Evolutionary conservation across 1,140 invertebrate species (phyloP), one percentile per base, ranked within the genome.

Genomic region (Anadara kagoshimensis): DNA sequence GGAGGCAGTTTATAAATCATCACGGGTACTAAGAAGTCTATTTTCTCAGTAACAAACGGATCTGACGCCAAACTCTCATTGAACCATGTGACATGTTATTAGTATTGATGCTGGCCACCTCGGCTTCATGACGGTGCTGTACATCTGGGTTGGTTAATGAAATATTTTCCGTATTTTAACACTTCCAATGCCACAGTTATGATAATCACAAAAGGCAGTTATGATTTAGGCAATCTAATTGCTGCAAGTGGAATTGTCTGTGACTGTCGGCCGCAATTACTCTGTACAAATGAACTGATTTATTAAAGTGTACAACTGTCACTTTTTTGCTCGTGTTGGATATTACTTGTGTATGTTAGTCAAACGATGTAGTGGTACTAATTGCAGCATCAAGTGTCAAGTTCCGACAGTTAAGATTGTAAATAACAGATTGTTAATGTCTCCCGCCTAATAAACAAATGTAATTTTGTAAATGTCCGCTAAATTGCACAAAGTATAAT

Each of bases 1-100:
- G 43, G 53, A 72, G 57, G 29, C 45, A 51, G 54, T 56, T 54
- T 56, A 73, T 64, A 69, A 54, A 76, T 70, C 75, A 70, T 58
- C 64, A 53, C 49, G 53, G 58, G 22, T 26, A 65, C 57, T 57
- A 56, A 26, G 36, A 43, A 51, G 51, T 54, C 57, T 64, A 43
- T 53, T 64, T 41, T 51, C 51, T n/a, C 36, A 45, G n/a, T 26
- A 22, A 22, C 36, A 44, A 56, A 20, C 51, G 18, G 20, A 18
- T 44, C 29, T 51, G 53, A 14, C 41, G 29, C 49, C 41, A 16
- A 36, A 29, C 36, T 57, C 49, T 47, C 36, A 58, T n/a, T 58
- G 45, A 75, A 57, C 41, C 67, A 59, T 53, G 14, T 58, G 54
- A 64, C 57, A 63, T 29, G 16, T 54, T 65, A 69, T 59, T 58